Percentiles rank a stretch among this genome's conserved stretches.
Evolutionary conservation across 2,797 vertebrate species (phyloP).

Genomic region (Galago senegalensis): DNA sequence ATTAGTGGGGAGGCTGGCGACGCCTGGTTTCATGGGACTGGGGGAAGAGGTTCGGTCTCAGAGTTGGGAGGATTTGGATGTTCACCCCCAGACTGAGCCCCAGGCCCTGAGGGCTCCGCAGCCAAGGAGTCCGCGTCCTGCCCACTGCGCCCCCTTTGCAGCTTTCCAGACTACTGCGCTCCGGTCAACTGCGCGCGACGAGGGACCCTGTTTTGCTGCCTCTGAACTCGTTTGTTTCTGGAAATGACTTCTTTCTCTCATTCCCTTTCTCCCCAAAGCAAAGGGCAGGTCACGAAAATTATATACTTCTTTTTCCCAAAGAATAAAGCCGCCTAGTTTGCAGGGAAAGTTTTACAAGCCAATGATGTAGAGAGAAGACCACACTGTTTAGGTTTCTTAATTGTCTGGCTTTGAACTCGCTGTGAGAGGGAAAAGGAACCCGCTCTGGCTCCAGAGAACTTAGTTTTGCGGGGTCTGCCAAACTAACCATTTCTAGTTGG

Average conservation of each 20-base stretch:
- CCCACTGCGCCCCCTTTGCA: neutral
- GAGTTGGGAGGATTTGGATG: neutral
- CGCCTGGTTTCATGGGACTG: neutral
- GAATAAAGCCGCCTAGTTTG: slow-evolving; percentile 46
- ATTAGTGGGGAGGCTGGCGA: neutral
- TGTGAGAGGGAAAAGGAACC: slow-evolving; percentile 32
- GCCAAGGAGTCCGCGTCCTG: neutral
- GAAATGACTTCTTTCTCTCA: slow-evolving; percentile 55
- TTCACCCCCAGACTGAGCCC: neutral
- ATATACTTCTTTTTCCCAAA: slow-evolving; percentile 46
- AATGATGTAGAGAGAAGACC: slow-evolving; percentile 27
- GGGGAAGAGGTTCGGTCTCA: neutral
- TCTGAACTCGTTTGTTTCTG: neutral
- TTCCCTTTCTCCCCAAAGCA: slow-evolving; percentile 33
- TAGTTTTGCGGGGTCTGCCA: neutral
- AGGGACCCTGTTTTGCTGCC: neutral
- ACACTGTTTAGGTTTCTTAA: slow-evolving; percentile 76
- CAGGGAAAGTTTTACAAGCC: slow-evolving; percentile 82
- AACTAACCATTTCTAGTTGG: neutral
- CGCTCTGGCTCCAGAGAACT: neutral
- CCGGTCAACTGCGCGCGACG: neutral
- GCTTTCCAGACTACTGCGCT: neutral
- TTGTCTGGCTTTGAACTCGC: slow-evolving; percentile 70
- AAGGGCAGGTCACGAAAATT: slow-evolving; percentile 72
- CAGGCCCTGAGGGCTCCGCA: neutral